These are phyloP conservation scores for Sciurus carolinensis DNA, from an alignment of 2,797 vertebrate genomes.

Conservation along the genomic window DNA sequence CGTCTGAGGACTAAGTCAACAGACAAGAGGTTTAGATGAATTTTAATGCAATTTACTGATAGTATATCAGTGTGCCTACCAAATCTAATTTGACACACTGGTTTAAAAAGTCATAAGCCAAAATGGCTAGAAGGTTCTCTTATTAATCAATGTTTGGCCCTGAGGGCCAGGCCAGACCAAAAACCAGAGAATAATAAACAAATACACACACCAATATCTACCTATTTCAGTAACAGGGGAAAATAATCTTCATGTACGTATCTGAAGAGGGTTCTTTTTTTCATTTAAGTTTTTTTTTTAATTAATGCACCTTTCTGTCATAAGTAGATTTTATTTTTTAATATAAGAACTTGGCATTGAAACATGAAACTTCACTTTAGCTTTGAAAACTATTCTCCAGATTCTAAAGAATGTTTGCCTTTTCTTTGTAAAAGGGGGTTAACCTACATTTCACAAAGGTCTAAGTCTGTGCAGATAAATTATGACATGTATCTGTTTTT, in stretches of 20 bases:
- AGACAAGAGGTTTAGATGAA: slow-evolving; percentile 76
- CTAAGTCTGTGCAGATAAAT: slow-evolving; percentile 74
- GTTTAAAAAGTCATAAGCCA: slow-evolving; percentile 79
- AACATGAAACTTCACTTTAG: slow-evolving; percentile 72
- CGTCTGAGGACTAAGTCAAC: slow-evolving; percentile 79
- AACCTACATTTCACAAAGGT: slow-evolving; percentile 62
- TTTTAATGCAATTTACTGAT: slow-evolving; percentile 74
- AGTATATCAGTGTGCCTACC: slow-evolving; percentile 69
- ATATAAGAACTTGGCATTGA: slow-evolving; percentile 76
- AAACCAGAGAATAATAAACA: slow-evolving; percentile 80
- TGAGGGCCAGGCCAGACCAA: slow-evolving; percentile 77
- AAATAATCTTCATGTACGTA: slow-evolving; percentile 75
- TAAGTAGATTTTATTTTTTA: slow-evolving; percentile 79
- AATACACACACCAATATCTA: slow-evolving; percentile 79
- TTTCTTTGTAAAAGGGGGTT: slow-evolving; percentile 69
- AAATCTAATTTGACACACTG: slow-evolving; percentile 74
- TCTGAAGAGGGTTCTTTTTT: slow-evolving; percentile 65
- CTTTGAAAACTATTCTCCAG: slow-evolving; percentile 69
- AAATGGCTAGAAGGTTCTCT: slow-evolving; percentile 78
- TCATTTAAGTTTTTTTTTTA: slow-evolving; percentile 70
- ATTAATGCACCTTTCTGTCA: slow-evolving; percentile 74
- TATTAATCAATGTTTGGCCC: slow-evolving; percentile 75
- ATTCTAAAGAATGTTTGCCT: slow-evolving; percentile 42
- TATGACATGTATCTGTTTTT: slow-evolving; percentile 69
- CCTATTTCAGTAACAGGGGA: slow-evolving; percentile 72